Evolutionary conservation across 2,888 invertebrate species (phyloP).

Genomic region (Troides helena): DNA sequence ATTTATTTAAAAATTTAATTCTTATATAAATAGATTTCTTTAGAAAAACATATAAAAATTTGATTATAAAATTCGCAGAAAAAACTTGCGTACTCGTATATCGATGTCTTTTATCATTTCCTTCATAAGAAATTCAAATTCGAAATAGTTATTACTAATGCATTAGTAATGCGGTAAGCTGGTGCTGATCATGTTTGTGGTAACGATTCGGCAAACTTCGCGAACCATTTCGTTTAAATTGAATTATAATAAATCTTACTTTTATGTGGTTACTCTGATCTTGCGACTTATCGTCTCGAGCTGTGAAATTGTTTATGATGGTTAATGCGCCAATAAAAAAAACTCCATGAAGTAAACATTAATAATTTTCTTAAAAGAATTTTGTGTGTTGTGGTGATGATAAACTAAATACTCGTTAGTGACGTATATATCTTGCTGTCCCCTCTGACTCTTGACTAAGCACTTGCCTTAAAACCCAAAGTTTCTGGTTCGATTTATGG

Average conservation of each 20-base stretch:
- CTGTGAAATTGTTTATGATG: conserved; percentile 5
- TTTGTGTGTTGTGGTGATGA: neutral
- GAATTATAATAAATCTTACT: conserved; percentile 19
- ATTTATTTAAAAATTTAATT: too few relatives aligned
- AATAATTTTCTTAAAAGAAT: neutral
- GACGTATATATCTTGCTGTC: too few relatives aligned
- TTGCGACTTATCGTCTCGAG: neutral
- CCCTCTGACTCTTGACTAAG: too few relatives aligned
- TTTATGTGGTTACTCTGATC: conserved; percentile 25
- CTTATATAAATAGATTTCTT: too few relatives aligned
- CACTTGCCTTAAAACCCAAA: too few relatives aligned
- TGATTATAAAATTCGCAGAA: too few relatives aligned
- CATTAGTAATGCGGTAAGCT: neutral
- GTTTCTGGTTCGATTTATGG: too few relatives aligned
- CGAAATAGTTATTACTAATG: too few relatives aligned
- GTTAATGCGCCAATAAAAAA: conserved; percentile 5
- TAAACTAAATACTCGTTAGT: neutral
- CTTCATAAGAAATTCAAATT: too few relatives aligned
- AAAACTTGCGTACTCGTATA: too few relatives aligned
- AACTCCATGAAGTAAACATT: neutral
- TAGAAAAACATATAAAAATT: too few relatives aligned
- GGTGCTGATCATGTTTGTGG: conserved; percentile 14
- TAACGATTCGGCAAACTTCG: conserved; percentile 5
- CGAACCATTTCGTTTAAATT: conserved; percentile 3
- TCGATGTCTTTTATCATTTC: too few relatives aligned